Evolutionary conservation across 2,113 vertebrate genomes (phyloP).

Genomic region (Scartelaos histophorus): DNA sequence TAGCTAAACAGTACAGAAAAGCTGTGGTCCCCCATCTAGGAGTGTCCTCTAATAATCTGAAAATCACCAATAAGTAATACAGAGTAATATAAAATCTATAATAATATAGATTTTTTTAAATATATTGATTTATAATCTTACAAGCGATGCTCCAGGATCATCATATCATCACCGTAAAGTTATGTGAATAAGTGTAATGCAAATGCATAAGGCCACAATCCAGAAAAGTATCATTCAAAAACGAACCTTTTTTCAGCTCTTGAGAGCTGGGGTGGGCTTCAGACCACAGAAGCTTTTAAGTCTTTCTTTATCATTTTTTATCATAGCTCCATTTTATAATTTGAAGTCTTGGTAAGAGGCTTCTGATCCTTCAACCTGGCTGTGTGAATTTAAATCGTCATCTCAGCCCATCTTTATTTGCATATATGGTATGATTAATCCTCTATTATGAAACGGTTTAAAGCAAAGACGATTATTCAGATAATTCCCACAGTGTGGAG

Average conservation of each 20-base stretch:
- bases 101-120: too few species aligned
- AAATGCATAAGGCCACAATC: background rate
- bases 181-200: background rate
- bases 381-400: conserved; percentile 12
- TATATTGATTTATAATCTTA: too few species aligned
- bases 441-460: conserved; percentile 5
- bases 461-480: conserved; percentile 30
- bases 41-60: too few species aligned
- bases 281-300: conserved; percentile 13
- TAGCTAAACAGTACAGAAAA: too few species aligned
- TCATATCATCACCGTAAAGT: too few species aligned
- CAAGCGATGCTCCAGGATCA: too few species aligned
- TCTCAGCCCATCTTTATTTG: background rate
- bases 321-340: background rate
- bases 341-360: background rate
- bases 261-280: background rate
- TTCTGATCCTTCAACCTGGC: conserved; percentile 1
- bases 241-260: background rate
- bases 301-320: background rate
- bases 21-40: too few species aligned
- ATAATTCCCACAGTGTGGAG: conserved; percentile 11
- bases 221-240: too few species aligned
- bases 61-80: too few species aligned
- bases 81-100: too few species aligned
- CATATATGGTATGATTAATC: conserved; percentile 17